Evolutionary conservation across 2,113 vertebrate species (phyloP).

Genomic region (Odobenus rosmarus): DNA sequence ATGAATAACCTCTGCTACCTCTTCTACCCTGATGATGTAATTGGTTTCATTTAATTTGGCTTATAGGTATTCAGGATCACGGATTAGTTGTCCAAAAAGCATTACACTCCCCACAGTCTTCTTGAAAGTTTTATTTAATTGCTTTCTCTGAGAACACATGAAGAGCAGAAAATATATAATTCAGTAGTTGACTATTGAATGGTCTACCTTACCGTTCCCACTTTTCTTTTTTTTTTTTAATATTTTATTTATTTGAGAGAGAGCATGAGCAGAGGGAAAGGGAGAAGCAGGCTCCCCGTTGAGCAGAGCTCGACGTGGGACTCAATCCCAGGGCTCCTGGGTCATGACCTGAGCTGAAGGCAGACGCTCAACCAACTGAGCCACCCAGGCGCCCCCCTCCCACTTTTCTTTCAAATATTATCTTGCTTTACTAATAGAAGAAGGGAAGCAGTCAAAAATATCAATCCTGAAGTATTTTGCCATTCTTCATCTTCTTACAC

Average conservation of each 20-base stretch:
- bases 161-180: background rate
- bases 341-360: too few species aligned
- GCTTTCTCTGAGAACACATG: background rate
- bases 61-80: background rate
- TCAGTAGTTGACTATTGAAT: background rate
- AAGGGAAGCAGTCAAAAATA: background rate
- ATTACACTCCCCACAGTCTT: background rate
- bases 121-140: background rate
- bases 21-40: background rate
- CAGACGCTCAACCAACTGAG: too few species aligned
- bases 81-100: background rate
- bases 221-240: conserved; percentile 2
- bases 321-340: too few species aligned
- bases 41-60: conserved; percentile 11
- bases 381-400: background rate
- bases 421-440: background rate
- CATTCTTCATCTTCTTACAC: background rate
- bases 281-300: too few species aligned
- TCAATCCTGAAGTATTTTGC: background rate
- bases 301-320: too few species aligned
- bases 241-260: too few species aligned
- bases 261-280: too few species aligned
- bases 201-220: background rate
- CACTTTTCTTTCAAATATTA: conserved; percentile 6
- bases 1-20: background rate